Evolutionary conservation across 2,888 invertebrate species (phyloP), one percentile per base, ranked within the genome.

Genomic region (Lasioglossum pauxillum): DNA sequence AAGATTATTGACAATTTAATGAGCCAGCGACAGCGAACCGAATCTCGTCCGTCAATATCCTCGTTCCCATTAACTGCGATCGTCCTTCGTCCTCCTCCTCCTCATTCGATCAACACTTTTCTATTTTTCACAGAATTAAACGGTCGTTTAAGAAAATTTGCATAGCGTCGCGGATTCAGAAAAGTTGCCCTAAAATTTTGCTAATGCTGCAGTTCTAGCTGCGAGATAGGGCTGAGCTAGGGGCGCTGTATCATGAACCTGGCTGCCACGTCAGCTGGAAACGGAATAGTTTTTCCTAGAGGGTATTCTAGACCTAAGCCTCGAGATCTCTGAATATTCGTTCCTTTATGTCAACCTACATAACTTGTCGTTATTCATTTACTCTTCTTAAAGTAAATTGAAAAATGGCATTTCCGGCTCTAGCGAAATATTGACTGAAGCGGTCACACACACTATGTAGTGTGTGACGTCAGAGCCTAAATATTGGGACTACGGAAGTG

Each of bases 1-100:
- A 72, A 80, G 71, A 64, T 67, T 78, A 77, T 78, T 78, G 73
- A 78, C 82, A 49, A 49, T 77, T 77, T 73, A 73, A 82, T 78
- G 60, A 78, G 49, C 41, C 23, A 49, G 53, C 69, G 77, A 78
- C 72, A 74, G 77, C n/a, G 41, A 44, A 27, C 27, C 44, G 38
- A 53, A 49, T 16, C 49, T n/a, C 35, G 57, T 53, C 23, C 79
- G 53, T 60, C 57, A 80, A 78, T 57, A 44, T n/a, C 23, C 53
- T 53, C 53, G 23, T 57, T 72, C 72, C 27, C 78, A 27, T 46
- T 44, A 27, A 27, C 27, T 49, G 23, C 74, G 23, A 27, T 35
- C 27, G 10, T 16, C 57, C 38, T 41, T 4, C 41, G 41, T 23
- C 23, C 53, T 23, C 23, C 53, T 23, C 23, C 38, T 10, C 23